phyloP scores from a whole-genome alignment of 2,113 vertebrate species.

The Vulpes vulpes region DNA sequence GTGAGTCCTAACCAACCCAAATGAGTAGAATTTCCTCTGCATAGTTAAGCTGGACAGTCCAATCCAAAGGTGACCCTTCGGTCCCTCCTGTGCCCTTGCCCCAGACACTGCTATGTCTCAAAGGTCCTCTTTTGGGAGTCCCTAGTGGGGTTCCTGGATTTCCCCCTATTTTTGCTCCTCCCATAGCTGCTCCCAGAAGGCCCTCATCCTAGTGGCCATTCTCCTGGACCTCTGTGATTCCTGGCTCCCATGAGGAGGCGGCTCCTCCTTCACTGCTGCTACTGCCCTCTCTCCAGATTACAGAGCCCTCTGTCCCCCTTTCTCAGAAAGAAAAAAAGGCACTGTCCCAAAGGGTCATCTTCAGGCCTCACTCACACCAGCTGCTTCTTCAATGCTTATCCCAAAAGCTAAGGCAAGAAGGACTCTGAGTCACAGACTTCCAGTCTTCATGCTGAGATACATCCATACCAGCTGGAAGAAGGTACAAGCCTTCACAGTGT shows the following conservation, averaged over 20 bases:
- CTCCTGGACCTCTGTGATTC: background rate
- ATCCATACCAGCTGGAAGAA: no score
- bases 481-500: background rate
- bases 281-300: background rate
- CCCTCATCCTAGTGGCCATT: background rate
- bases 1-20: background rate
- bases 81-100: background rate
- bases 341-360: background rate
- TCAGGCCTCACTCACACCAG: background rate
- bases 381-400: background rate
- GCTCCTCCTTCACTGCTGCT: background rate
- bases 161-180: background rate
- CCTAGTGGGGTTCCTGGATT: rapidly evolving
- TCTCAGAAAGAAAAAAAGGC: background rate
- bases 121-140: background rate
- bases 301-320: background rate
- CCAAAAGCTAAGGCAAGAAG: background rate
- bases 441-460: background rate
- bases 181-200: background rate
- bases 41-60: background rate
- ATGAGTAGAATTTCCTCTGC: background rate
- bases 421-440: background rate
- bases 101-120: background rate
- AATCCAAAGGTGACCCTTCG: background rate
- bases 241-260: background rate